phyloP scores from a whole-genome alignment of 2,113 vertebrate species.

The Scomber colias region DNA sequence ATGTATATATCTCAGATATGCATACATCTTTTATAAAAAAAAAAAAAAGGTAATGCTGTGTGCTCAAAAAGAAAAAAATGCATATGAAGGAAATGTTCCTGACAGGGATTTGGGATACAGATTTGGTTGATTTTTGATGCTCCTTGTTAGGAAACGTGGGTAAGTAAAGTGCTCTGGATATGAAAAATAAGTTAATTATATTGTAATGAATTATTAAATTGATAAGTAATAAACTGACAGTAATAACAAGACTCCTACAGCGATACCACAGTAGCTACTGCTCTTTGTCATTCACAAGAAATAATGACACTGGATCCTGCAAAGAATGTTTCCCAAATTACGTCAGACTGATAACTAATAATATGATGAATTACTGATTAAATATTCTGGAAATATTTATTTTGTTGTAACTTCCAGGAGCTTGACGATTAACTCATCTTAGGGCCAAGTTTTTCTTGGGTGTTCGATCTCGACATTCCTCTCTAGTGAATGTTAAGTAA shows the following conservation, averaged over 20 bases:
- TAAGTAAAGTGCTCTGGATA: neutral
- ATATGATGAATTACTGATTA: no score
- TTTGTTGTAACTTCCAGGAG: neutral
- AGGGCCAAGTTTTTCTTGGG: neutral
- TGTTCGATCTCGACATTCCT: neutral
- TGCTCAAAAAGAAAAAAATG: neutral
- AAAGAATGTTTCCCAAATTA: no score
- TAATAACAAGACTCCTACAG: neutral
- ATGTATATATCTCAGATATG: neutral
- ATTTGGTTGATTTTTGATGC: neutral
- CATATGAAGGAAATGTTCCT: neutral
- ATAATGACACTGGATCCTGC: no score
- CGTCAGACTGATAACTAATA: no score
- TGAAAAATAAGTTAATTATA: slow-evolving; percentile 14
- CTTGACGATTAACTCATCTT: neutral
- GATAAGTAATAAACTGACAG: neutral
- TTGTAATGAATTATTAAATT: slow-evolving; percentile 1
- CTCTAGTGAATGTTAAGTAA: slow-evolving; percentile 7
- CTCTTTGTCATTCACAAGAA: no score
- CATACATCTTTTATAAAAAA: no score
- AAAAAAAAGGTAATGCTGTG: neutral
- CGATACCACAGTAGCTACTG: neutral
- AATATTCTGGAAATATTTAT: slow-evolving; percentile 3
- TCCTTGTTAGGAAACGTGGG: slow-evolving; percentile 4
- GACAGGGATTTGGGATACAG: neutral